These are phyloP conservation scores for Varanus komodoensis DNA, from an alignment of 2,113 vertebrate genomes.

Conservation along the genomic window DNA sequence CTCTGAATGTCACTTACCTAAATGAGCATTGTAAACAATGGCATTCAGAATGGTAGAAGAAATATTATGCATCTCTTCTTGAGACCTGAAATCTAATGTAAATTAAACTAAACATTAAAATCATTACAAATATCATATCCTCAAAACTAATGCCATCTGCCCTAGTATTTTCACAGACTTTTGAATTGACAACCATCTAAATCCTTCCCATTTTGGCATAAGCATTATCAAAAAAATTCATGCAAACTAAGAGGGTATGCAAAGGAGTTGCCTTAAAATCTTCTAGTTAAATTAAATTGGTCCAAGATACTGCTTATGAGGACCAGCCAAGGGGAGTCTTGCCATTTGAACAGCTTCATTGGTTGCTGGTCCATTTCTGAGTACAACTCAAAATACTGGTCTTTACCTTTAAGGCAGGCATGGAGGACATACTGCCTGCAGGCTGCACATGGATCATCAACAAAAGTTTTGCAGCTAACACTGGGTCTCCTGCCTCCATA, in stretches of 20 bases:
- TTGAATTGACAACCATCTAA: not conserved
- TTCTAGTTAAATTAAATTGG: not conserved
- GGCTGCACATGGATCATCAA: too few species aligned
- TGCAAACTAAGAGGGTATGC: not conserved
- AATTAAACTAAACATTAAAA: conserved; percentile 8
- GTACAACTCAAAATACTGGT: not conserved
- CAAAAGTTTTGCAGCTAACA: not conserved
- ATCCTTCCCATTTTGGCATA: not conserved
- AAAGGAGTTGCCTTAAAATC: not conserved
- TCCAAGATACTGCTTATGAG: not conserved
- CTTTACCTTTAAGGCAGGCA: not conserved
- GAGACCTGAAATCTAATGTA: conserved; percentile 23
- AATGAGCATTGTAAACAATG: not conserved
- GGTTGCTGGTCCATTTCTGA: not conserved
- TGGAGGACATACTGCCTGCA: too few species aligned
- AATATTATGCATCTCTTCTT: not conserved
- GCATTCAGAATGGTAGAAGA: conserved; percentile 18
- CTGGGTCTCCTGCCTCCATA: too few species aligned
- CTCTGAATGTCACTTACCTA: conserved; percentile 19
- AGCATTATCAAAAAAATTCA: not conserved
- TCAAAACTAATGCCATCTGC: not conserved
- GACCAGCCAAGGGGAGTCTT: not conserved
- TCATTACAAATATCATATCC: not conserved
- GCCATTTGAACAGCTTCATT: not conserved
- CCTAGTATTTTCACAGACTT: not conserved